Evolutionary conservation across 2,113 vertebrate species (phyloP).

Genomic region (Larimichthys polyactis): DNA sequence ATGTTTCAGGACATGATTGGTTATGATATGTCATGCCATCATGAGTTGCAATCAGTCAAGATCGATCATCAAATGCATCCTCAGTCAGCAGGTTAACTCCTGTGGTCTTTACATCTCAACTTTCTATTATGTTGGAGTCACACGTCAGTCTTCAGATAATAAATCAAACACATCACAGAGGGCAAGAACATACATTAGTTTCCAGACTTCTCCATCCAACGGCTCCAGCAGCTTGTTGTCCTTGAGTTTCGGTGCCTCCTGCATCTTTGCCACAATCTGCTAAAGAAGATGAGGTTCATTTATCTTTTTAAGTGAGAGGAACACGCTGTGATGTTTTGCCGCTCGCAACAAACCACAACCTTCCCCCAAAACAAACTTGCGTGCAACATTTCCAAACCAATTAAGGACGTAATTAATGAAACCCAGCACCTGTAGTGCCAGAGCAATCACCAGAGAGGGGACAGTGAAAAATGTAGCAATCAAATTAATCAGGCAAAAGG

Average conservation of each 20-base stretch:
- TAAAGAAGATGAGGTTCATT: conserved; percentile 66
- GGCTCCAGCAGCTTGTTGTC: conserved; percentile 43
- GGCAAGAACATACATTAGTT: neutral
- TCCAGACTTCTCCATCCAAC: conserved; percentile 21
- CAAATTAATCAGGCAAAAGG: conserved; percentile 82
- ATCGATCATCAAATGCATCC: neutral
- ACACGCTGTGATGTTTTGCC: conserved; percentile 48
- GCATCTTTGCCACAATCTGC: conserved; percentile 67
- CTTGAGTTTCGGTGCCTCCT: conserved; percentile 40
- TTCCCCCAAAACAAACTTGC: conserved; percentile 69
- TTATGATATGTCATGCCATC: neutral
- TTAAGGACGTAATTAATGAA: conserved; percentile 83
- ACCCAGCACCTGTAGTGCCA: conserved; percentile 76
- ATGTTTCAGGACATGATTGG: too few species aligned
- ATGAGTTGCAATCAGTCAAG: neutral
- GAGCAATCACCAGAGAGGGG: conserved; percentile 70
- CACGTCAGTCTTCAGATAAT: neutral
- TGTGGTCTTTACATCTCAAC: neutral
- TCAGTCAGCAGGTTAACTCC: neutral
- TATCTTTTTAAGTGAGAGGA: conserved; percentile 71
- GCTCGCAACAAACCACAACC: conserved; percentile 46
- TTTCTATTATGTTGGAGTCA: neutral
- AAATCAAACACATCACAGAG: neutral
- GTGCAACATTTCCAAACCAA: conserved; percentile 81
- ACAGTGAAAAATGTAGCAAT: conserved; percentile 82